Evolutionary conservation across 2,797 vertebrate species (phyloP).

Genomic region (Danionella dracula): DNA sequence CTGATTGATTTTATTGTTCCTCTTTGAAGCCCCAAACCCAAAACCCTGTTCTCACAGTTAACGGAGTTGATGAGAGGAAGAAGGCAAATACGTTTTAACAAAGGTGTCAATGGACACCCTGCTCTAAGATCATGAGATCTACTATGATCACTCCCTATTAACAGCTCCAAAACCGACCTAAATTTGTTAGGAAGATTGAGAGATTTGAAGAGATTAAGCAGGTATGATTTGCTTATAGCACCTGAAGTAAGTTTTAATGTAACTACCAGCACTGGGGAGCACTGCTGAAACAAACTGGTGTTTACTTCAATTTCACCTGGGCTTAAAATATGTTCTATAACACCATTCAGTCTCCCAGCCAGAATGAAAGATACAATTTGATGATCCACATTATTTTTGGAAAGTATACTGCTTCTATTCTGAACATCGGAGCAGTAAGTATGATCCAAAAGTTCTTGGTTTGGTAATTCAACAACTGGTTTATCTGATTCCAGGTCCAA

Average conservation of each 20-base stretch:
- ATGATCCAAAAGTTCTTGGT: constrained; percentile 11
- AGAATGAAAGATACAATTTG: constrained; percentile 30
- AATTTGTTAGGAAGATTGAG: constrained; percentile 22
- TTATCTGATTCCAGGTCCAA: background rate
- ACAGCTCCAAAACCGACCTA: background rate
- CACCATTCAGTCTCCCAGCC: constrained; percentile 20
- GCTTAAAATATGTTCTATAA: constrained; percentile 23
- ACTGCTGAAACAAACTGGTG: background rate
- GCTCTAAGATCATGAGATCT: constrained; percentile 5
- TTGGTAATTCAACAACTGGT: background rate
- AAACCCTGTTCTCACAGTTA: background rate
- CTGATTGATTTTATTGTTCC: constrained; percentile 19
- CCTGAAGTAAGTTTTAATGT: constrained; percentile 17
- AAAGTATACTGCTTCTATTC: background rate
- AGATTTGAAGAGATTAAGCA: constrained; percentile 16
- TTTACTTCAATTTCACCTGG: constrained; percentile 7
- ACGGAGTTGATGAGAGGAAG: constrained; percentile 26
- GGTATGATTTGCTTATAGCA: constrained; percentile 11
- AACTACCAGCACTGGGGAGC: background rate
- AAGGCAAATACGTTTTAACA: constrained; percentile 35
- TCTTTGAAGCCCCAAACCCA: background rate
- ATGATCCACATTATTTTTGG: constrained; percentile 27
- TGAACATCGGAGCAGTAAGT: constrained; percentile 23
- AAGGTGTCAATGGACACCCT: constrained; percentile 23
- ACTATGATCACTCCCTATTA: background rate